Evolutionary conservation across 2,888 invertebrate species (phyloP), one percentile per base, ranked within the genome.

Genomic region (Nebria salina): DNA sequence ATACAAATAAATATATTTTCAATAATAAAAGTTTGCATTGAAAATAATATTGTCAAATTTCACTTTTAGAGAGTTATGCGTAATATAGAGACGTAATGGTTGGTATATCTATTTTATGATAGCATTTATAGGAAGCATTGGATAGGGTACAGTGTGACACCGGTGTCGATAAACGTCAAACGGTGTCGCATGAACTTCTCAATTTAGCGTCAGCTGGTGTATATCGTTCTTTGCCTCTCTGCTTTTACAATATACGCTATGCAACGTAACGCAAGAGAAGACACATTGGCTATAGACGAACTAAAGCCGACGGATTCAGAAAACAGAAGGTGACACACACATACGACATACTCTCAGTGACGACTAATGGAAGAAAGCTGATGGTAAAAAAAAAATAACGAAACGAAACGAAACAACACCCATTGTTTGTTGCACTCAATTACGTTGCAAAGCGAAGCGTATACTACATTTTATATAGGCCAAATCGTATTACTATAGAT

Each of bases 141-240:
- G 68, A 25, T 68, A 20, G 13, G 20, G 20, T 26, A 26, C 68
- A 68, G 68, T 25, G 15, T 73, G 43, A 73, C 72, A 34, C 72
- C 41, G 41, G 54, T 11, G 43, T 34, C 73, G 43, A 73, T 73
- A 73, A 73, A 73, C 73, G 73, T 73, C 73, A 73, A 73, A 73
- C 15, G 26, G 42, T 73, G 73, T 73, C 73, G 26, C 42, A 73
- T 73, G 42, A 73, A 41, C 73, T 15, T 34, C 73, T 73, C 73
- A 73, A 73, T 73, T 73, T 73, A 73, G 43, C 73, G 42, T 73
- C 73, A 73, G 73, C 42, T 73, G 73, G 73, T 73, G 8, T 41
- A 15, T 13, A 54, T 3, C 54, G 54, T 54, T 54, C 54, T 8
- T 54, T 54, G 54, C 5, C 5, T 34, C 34, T 54, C 54, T 7